Evolutionary conservation across 2,888 invertebrate genomes (phyloP), one percentile per base, ranked within the genome.

Genomic region (Dicycla oo): DNA sequence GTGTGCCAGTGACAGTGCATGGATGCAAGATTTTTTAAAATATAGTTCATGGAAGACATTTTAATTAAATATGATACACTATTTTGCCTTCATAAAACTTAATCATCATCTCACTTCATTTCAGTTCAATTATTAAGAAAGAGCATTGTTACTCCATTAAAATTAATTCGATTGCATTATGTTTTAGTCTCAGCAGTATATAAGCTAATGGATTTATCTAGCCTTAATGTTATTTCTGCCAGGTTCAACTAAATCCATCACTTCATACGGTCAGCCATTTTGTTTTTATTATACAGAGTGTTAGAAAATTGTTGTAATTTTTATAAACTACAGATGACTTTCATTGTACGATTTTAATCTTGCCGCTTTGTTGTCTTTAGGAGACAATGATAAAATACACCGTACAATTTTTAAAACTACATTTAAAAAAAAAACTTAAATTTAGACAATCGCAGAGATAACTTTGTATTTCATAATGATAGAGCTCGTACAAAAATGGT

Each of bases 201-300:
- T 61, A 76, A 69, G 20, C 77, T 78, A 78, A 78, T 78, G 77
- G 81, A 76, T 43, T 57, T 61, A 43, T n/a, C 45, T 11, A 54
- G 51, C n/a, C 60, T 51, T 63, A 74, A 74, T 77, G 49, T 73
- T 80, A 76, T 73, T 81, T 56, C 76, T 78, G 68, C 23, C 53
- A 65, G 56, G 15, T 49, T 45, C 30, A 54, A 56, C 53, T 63
- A 58, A 78, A 69, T 81, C 62, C 40, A 75, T 64, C 81, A 64
- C 54, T 64, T 53, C 40, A 61, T 57, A 45, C 54, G 68, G 81
- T 69, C 81, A 67, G 49, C 43, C 61, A 75, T 78, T 69, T 75
- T 65, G 47, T 67, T 67, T 54, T 49, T 26, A 45, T 3, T 61
- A 13, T n/a, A 75, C 49, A 71, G 60, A 4, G 0, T 43, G 74